These are phyloP conservation scores for Orchesellides sinensis DNA, from an alignment of 2,888 invertebrate species.

Conservation along the genomic window DNA sequence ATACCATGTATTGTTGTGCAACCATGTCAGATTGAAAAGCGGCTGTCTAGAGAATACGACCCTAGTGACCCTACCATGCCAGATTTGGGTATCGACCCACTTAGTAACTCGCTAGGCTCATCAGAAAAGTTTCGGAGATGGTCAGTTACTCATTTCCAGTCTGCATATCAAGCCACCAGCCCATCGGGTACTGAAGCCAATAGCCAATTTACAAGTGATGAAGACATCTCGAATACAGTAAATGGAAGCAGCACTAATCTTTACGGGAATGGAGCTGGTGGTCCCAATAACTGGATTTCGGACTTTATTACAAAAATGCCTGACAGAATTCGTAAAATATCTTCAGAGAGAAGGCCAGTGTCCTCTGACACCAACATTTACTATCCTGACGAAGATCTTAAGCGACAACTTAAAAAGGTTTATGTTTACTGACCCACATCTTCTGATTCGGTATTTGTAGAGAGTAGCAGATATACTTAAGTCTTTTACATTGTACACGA, in stretches of 20 bases:
- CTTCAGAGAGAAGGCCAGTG: conserved; percentile 55
- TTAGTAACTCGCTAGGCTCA: not conserved
- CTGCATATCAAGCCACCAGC: conserved; percentile 41
- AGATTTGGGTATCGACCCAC: conserved; percentile 47
- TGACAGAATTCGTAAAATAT: conserved; percentile 63
- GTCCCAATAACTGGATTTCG: conserved; percentile 41
- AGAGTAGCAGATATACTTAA: too few relatives aligned
- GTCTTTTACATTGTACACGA: too few relatives aligned
- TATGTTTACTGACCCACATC: conserved; percentile 65
- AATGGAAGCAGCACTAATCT: conserved; percentile 29
- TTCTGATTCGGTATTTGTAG: not conserved
- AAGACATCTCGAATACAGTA: conserved; percentile 22
- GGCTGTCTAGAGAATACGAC: not conserved
- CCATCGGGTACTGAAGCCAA: conserved; percentile 58
- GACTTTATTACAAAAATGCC: conserved; percentile 57
- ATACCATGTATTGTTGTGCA: conserved; percentile 48
- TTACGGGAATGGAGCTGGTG: not conserved
- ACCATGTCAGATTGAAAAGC: conserved; percentile 45
- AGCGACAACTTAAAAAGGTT: conserved; percentile 58
- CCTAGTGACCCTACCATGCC: conserved; percentile 4
- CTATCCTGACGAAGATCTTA: conserved; percentile 52
- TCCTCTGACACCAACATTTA: conserved; percentile 46
- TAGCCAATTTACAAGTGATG: conserved; percentile 62
- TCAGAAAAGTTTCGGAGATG: conserved; percentile 61
- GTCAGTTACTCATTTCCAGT: conserved; percentile 68